Evolutionary conservation across 2,797 vertebrate genomes (phyloP), one percentile per base, ranked within the genome.

Genomic region (Pseudochirops corinnae): DNA sequence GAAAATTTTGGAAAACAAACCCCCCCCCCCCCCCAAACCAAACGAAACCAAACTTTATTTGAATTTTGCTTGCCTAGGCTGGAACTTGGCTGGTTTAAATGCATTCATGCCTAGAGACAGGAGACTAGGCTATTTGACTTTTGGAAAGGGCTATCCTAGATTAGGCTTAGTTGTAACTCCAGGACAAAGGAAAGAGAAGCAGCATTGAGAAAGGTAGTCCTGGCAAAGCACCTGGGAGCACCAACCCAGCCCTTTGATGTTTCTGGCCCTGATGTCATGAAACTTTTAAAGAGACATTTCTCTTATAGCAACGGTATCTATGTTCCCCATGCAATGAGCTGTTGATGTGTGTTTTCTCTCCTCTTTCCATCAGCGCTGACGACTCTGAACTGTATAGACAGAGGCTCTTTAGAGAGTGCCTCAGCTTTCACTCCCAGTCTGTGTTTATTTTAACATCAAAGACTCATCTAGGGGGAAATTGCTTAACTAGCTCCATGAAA

Each of bases 211-310:
- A 91, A 94, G 94, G 93, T n/a, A 95, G 92, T 62, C 39, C 96
- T 95, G 97, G 96, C 95, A 96, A 96, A 96, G 94, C 90, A 93
- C 93, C 93, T 57, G 91, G 93, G 94, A 98, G 96, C 82, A 74
- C 90, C 92, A 74, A 94, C 67, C 74, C 46, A 31, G 16, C 52
- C 91, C 98, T 97, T 97, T 97, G 97, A 96, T 96, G 97, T 96
- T 95, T 60, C 91, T 97, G 97, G 96, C 82, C 92, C 57, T 91
- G 95, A 96, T 95, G 96, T 95, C 94, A 94, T 96, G 96, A 97
- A 98, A 98, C 60, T 97, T 97, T 93, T 96, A 92, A 94, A 97
- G 97, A 95, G 96, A 94, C 95, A 56, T 96, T 95, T 97, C 96
- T 93, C 95, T 95, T 96, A 94, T 95, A 95, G 95, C 96, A 96